Conservation (phyloP, 2,888 invertebrate species). For the Erpobdella octoculata region DNA sequence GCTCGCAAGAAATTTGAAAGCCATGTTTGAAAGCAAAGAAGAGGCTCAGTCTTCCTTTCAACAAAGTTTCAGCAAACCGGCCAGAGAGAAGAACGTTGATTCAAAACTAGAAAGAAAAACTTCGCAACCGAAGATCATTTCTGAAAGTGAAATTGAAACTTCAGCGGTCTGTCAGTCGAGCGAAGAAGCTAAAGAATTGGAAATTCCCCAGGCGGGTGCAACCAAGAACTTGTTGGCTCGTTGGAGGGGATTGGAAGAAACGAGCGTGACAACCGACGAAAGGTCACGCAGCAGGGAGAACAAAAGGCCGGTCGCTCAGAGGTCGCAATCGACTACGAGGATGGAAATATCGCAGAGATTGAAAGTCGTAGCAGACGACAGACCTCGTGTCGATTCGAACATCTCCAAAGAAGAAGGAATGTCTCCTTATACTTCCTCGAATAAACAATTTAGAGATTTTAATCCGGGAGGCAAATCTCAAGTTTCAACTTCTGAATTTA, state of each 20-base stretch:
- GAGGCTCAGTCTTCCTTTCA: background rate
- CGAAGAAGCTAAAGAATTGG: constrained; percentile 19
- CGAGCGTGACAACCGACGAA: background rate
- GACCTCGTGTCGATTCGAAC: background rate
- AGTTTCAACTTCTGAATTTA: background rate
- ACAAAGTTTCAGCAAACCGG: background rate
- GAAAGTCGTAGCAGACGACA: background rate
- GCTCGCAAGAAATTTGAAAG: constrained; percentile 33
- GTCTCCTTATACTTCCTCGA: background rate
- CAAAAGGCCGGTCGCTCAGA: background rate
- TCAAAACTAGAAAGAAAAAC: constrained; percentile 20
- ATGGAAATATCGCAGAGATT: constrained; percentile 7
- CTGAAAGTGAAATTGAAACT: background rate
- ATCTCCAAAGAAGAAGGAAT: constrained; percentile 2
- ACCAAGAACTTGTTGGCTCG: constrained; percentile 31
- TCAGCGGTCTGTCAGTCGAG: background rate
- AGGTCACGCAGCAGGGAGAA: background rate
- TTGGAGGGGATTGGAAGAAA: constrained; percentile 33
- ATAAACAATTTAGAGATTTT: too few species aligned
- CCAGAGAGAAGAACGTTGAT: background rate
- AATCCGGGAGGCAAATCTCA: too few species aligned
- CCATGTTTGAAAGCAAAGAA: constrained; percentile 33
- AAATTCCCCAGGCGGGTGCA: constrained; percentile 35
- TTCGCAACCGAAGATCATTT: background rate
- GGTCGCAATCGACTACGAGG: constrained; percentile 21